Base-by-base conservation (phyloP, 2,888 invertebrate genomes). In the Epirrita christyi region DNA sequence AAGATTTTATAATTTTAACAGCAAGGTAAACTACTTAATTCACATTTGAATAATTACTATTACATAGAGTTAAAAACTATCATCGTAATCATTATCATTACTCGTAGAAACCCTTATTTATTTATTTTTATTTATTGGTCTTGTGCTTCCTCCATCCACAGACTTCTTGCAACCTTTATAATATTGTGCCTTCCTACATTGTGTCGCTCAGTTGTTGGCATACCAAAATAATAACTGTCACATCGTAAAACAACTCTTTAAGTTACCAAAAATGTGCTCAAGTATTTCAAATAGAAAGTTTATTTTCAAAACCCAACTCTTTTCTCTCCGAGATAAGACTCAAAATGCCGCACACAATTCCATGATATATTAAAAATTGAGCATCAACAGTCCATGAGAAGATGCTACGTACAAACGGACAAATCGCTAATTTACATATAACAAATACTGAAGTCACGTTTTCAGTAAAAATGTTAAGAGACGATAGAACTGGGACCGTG, bases 371-470 rank as follows among this genome's bases (percentile, higher is more conserved):
- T 28, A 50, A 47, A 13, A 75, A 69, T 71, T 76, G 70, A 77
- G 78, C 78, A 81, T 81, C 77, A 73, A 66, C 72, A 70, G 70
- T 69, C 71, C 76, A 73, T 74, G 76, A 77, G 83, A 78, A 76
- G 72, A 73, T 70, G 73, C 64, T 65, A 69, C 72, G 69, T 71
- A 78, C 76, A 72, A 72, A 70, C 69, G 81, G 78, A 91, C 90
- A 92, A 89, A 92, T 89, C 85, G 85, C 88, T 89, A 87, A 92
- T 92, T 92, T 92, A 88, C 92, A 92, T 92, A 89, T 86, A 91
- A 92, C 92, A 92, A 92, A 92, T 91, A 83, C 90, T 86, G 81
- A 75, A 89, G 92, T 92, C 92, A 92, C 92, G 92, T 87, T 89
- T 86, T 82, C 76, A 76, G 80, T 81, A 88, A 92, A 90, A 91